phyloP scores from a whole-genome alignment of 2,797 vertebrate genomes.

The Galagoides demidoff region DNA sequence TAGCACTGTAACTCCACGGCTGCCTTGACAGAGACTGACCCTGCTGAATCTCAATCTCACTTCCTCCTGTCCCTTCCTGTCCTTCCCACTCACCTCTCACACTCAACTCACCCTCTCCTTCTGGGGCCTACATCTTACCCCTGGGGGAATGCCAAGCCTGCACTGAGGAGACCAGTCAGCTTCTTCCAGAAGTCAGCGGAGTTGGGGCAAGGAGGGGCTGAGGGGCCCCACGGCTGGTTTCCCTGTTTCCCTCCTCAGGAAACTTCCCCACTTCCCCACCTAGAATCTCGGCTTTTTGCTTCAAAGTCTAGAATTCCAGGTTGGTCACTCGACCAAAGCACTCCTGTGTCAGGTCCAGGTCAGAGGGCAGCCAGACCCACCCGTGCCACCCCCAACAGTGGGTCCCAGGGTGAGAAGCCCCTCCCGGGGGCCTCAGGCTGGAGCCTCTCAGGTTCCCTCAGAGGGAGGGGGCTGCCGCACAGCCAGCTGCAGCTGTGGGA shows the following conservation, averaged over 20 bases:
- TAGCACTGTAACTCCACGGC: background rate
- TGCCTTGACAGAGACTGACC: background rate
- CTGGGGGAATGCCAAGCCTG: background rate
- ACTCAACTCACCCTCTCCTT: background rate
- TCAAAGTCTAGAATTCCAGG: background rate
- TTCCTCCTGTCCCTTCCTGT: constrained; percentile 60
- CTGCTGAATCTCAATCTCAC: constrained; percentile 14
- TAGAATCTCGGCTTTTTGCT: background rate
- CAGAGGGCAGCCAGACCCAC: background rate
- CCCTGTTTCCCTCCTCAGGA: background rate
- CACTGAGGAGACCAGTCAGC: background rate
- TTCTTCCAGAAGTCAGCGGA: constrained; percentile 34
- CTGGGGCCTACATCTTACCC: background rate
- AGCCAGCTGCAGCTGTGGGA: constrained; percentile 89
- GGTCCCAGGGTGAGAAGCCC: constrained; percentile 44
- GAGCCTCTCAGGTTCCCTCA: constrained; percentile 84
- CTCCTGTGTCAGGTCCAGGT: background rate
- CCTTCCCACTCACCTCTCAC: constrained; percentile 18
- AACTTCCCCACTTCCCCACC: background rate
- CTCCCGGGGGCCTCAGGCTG: constrained; percentile 79
- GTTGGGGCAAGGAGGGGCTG: background rate
- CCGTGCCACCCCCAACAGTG: constrained; percentile 14
- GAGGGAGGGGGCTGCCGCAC: constrained; percentile 77
- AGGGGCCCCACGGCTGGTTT: background rate
- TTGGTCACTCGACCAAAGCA: background rate